phyloP scores from a whole-genome alignment of 2,113 vertebrate genomes.

The Mormoops blainvillei region DNA sequence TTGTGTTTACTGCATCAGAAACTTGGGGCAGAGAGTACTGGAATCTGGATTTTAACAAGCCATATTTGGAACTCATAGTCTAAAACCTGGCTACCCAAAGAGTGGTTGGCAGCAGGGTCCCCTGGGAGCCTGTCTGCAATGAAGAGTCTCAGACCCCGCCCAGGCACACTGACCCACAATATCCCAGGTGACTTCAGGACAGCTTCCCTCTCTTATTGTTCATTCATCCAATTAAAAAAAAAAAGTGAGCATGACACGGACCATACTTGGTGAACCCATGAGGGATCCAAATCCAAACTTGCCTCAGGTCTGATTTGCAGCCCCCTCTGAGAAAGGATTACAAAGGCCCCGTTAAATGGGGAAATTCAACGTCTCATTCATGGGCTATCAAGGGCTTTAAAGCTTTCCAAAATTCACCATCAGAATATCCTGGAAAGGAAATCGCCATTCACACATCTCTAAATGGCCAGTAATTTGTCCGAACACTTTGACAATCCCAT shows the following conservation, averaged over 20 bases:
- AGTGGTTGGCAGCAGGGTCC: rapidly evolving
- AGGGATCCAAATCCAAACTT: not conserved
- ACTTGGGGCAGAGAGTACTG: no score
- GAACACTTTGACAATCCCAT: not conserved
- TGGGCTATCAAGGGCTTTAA: not conserved
- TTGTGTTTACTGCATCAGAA: not conserved
- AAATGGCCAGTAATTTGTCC: not conserved
- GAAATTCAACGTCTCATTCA: not conserved
- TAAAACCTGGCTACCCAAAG: not conserved
- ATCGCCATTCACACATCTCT: not conserved
- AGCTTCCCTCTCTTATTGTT: not conserved
- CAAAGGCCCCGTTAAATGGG: not conserved
- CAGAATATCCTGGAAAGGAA: not conserved
- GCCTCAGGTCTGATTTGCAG: not conserved
- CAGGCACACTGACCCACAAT: not conserved
- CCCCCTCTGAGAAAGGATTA: not conserved
- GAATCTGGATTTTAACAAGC: not conserved
- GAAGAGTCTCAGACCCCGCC: not conserved
- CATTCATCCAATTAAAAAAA: not conserved
- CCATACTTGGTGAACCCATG: not conserved
- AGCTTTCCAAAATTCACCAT: not conserved
- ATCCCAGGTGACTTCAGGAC: not conserved
- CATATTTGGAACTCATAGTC: not conserved
- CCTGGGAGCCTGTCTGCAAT: not conserved
- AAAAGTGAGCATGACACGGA: not conserved